Percentiles rank a stretch among this genome's conserved stretches.
phyloP scores from a whole-genome alignment of 2,113 vertebrate species.

The Phainopepla nitens region DNA sequence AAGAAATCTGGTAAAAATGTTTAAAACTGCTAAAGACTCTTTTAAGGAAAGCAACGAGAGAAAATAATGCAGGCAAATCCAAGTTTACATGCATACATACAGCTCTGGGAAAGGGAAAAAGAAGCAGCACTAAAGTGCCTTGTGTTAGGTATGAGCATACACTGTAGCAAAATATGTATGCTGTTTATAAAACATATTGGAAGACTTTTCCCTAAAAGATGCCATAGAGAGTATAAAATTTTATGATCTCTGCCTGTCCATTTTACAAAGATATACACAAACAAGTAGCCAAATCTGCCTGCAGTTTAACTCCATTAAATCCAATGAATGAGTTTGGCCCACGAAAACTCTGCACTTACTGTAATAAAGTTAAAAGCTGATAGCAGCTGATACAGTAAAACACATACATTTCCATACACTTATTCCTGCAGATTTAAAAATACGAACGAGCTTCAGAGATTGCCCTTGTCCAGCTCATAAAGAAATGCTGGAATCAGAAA shows the following conservation, averaged over 20 bases:
- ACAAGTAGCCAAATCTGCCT: constrained; percentile 40
- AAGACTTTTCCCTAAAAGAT: constrained; percentile 2
- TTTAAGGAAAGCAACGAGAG: neutral
- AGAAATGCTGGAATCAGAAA: neutral
- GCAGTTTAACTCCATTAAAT: constrained; percentile 57
- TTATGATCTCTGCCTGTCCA: constrained; percentile 46
- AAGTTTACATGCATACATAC: rapidly evolving
- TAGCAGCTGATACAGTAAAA: constrained; percentile 1
- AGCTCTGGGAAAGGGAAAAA: neutral
- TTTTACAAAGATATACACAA: constrained; percentile 27
- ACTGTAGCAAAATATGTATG: neutral
- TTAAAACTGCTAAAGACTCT: neutral
- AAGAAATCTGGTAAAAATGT: neutral
- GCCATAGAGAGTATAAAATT: constrained; percentile 9
- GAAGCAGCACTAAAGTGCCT: neutral
- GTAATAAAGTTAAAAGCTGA: constrained; percentile 51
- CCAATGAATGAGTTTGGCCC: constrained; percentile 42
- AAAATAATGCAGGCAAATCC: neutral
- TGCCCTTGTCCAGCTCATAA: constrained; percentile 3
- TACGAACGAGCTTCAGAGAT: neutral
- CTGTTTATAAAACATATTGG: neutral
- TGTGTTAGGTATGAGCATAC: neutral
- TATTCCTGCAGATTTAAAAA: constrained; percentile 4
- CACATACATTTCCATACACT: constrained; percentile 4
- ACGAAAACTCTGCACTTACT: neutral